Evolutionary conservation across 1,140 invertebrate species (phyloP), one percentile per base, ranked within the genome.

Genomic region (Drosophila micromelanica): DNA sequence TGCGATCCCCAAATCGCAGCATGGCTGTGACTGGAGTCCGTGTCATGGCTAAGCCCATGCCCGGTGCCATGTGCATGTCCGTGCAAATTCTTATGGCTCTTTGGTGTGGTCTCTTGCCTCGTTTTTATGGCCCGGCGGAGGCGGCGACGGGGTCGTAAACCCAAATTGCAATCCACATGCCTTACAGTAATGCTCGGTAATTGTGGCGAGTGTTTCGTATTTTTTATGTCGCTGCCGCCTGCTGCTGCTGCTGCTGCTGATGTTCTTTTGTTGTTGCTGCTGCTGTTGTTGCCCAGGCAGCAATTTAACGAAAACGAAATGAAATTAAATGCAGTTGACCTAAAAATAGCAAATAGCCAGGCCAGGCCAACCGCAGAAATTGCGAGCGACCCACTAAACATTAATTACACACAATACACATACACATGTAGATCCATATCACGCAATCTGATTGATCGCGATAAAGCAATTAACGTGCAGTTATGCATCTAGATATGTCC

Each of bases 251-350:
- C 9, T 62, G 37, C 60, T 65, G 40, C 9, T 62, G 37, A 55
- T 65, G 46, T 55, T 81, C 60, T 61, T 72, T 56, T 69, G 46
- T 78, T 64, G 76, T 60, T 63, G 67, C 57, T 45, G 48, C 32
- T 32, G 48, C 23, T 49, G 42, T 5, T 35, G 51, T 13, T 20
- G 57, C 51, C 45, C 54, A 55, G 54, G 72, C 73, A 42, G 59
- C 49, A 63, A 69, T 86, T 86, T 69, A 81, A 87, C 78, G 56
- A 81, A 75, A 87, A 78, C 59, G 78, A 87, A 87, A 65, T 67
- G 71, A 81, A 86, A 87, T 87, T 78, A 81, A 87, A 87, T 79
- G 78, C 84, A 87, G 75, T 78, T 86, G 82, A 89, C 82, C 82
- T 64, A 89, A 82, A 86, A 87, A 78, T 79, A 78, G 67, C 62